phyloP scores from a whole-genome alignment of 1,140 invertebrate species.

The Pinna nobilis region DNA sequence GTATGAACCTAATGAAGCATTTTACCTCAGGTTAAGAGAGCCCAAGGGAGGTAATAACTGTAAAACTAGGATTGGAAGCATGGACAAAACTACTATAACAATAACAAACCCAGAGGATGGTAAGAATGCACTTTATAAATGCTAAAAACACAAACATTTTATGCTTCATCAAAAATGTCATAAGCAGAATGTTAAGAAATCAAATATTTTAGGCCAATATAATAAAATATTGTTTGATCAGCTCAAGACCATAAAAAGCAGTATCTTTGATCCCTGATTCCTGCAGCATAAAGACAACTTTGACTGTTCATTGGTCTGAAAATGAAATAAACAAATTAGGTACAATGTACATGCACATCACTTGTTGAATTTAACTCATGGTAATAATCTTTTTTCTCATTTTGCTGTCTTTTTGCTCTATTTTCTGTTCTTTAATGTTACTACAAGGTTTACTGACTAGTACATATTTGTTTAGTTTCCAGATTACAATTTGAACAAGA shows the following conservation, averaged over 20 bases:
- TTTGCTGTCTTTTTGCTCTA: no score
- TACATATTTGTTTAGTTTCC: slow-evolving; percentile 55
- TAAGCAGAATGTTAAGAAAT: neutral
- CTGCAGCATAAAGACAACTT: no score
- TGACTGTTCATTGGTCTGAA: no score
- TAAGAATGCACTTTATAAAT: slow-evolving; percentile 32
- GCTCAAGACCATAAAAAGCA: no score
- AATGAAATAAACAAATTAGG: no score
- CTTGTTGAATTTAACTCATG: neutral
- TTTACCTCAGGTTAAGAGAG: slow-evolving; percentile 70
- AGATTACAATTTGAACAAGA: slow-evolving; percentile 65
- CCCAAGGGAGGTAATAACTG: slow-evolving; percentile 55
- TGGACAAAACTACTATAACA: slow-evolving; percentile 60
- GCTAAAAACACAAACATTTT: no score
- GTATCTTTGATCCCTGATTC: no score
- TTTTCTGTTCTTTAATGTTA: neutral
- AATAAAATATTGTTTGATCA: no score
- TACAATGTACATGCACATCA: no score
- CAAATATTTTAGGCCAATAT: neutral
- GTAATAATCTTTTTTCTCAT: neutral
- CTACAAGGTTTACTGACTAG: neutral
- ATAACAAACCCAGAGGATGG: slow-evolving; percentile 74
- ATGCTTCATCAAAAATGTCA: no score
- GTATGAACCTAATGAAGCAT: slow-evolving; percentile 74
- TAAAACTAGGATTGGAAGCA: slow-evolving; percentile 55